Conservation (phyloP, 2,797 vertebrate species). For the Tenualosa ilisha region DNA sequence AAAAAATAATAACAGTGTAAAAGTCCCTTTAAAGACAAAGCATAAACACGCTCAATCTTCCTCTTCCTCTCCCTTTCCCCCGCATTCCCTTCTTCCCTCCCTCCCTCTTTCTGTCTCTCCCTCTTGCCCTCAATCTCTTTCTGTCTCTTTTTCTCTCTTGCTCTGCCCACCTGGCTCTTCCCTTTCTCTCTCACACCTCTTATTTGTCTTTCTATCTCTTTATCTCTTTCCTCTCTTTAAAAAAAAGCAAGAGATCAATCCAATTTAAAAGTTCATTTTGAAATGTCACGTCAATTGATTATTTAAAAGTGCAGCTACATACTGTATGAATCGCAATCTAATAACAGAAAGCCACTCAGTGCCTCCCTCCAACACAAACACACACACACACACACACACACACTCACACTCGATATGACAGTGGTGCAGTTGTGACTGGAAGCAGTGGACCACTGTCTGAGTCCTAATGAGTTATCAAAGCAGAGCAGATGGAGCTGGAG, state of each 20-base stretch:
- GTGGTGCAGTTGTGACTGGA: conserved; percentile 71
- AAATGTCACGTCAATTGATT: conserved; percentile 61
- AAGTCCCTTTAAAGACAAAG: not conserved
- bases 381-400: no score
- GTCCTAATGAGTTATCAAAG: conserved; percentile 80
- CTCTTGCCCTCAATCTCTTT: not conserved
- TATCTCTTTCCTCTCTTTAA: conserved; percentile 22
- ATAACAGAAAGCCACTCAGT: conserved; percentile 50
- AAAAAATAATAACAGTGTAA: not conserved
- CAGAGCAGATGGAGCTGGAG: conserved; percentile 74
- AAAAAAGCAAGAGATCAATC: conserved; percentile 12
- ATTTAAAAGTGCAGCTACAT: conserved; percentile 65
- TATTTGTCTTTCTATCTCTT: not conserved
- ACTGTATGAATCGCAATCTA: conserved; percentile 42
- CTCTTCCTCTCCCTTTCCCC: not conserved
- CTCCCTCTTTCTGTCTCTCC: not conserved
- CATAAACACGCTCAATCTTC: not conserved
- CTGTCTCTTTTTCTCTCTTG: conserved; percentile 28
- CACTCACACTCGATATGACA: no score
- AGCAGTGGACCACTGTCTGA: conserved; percentile 68
- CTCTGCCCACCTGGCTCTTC: not conserved
- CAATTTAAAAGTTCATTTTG: conserved; percentile 51
- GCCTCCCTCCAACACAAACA: conserved; percentile 42
- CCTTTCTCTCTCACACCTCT: not conserved
- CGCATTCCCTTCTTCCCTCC: not conserved